Conservation (phyloP, 2,888 invertebrate genomes). For the Carpatolechia fugitivella region DNA sequence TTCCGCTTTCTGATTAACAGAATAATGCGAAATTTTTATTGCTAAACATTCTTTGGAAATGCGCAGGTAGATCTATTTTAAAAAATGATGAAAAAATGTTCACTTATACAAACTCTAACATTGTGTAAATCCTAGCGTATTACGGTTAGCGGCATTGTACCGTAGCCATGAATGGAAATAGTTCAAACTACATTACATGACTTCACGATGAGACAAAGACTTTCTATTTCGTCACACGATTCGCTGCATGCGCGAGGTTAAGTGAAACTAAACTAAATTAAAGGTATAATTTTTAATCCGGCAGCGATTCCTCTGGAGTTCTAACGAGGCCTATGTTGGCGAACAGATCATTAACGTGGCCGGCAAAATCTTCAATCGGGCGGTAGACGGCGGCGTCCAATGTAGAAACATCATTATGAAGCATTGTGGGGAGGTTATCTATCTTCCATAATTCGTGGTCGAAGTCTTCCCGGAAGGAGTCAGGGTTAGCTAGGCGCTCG, state of each 20-base stretch:
- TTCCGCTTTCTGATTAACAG: no score
- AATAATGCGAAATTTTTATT: no score
- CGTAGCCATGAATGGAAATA: no score
- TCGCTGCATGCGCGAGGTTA: no score
- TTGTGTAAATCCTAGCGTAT: no score
- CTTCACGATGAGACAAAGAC: background rate
- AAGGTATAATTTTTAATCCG: background rate
- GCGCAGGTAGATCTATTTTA: no score
- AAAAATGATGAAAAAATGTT: no score
- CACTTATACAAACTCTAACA: no score
- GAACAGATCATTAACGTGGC: background rate
- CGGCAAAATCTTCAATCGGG: background rate
- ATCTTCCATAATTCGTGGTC: constrained; percentile 23
- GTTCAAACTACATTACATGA: no score
- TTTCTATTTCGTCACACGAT: background rate
- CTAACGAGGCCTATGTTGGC: background rate
- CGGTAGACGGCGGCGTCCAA: background rate
- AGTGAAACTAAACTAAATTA: background rate
- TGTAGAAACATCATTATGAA: background rate
- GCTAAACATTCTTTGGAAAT: no score
- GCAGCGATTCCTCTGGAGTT: background rate
- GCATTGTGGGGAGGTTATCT: background rate
- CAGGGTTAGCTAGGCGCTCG: constrained; percentile 42
- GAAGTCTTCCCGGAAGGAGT: background rate
- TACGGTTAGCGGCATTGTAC: no score